Evolutionary conservation across 2,888 invertebrate genomes (phyloP), one percentile per base, ranked within the genome.

Genomic region (Drosophila eohydei): DNA sequence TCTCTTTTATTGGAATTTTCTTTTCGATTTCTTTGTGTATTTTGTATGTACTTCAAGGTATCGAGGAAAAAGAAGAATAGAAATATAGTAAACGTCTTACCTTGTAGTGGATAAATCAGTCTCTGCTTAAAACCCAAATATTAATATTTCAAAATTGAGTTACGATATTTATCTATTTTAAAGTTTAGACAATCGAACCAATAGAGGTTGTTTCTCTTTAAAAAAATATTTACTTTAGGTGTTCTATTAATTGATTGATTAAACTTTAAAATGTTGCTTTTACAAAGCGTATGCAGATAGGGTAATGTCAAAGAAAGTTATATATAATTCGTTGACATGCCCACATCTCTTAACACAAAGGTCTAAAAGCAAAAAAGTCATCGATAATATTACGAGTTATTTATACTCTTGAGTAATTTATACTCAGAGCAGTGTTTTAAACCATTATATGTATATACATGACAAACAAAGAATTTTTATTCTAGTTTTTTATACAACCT

Each of bases 1-100:
- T 89, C 63, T 82, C 73, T 71, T 88, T 86, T 87, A 87, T 83
- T 88, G 72, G 69, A 72, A 82, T 85, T 75, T 85, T 80, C 69
- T 74, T 81, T 72, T 78, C 50, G 71, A 64, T 71, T 79, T 70
- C 62, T 65, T 74, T 74, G 51, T 70, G 57, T 80, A 70, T 78
- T 80, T 79, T 66, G 50, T 52, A 71, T 69, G 66, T 60, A 59
- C 73, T 74, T 84, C 70, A 67, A 87, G 70, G 77, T 80, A 71
- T 72, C 78, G 68, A 78, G 70, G 68, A 71, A 80, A 76, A 70
- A 62, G 76, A 77, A 71, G 71, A 83, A 78, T 74, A 64, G 64
- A 71, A 64, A 36, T 63, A 51, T 68, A 68, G 70, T 80, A 57
- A 72, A 58, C 60, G 65, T 74, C 84, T 84, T 84, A 84, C 84